phyloP scores from a whole-genome alignment of 2,797 vertebrate species.

The Sebastes elongatus region DNA sequence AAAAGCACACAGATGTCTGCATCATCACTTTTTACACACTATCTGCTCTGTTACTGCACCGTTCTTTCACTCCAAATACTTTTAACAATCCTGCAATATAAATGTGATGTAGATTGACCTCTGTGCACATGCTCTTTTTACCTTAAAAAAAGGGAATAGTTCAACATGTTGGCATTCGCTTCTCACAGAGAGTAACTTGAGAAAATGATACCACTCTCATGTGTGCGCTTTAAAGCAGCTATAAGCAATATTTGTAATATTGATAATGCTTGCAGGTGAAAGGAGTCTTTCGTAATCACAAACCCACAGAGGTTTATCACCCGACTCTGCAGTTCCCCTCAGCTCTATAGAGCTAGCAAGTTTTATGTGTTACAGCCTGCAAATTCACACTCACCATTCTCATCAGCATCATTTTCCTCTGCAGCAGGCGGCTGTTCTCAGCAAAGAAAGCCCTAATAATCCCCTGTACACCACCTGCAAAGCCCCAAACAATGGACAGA shows the following conservation, averaged over 20 bases:
- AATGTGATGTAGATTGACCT: background rate
- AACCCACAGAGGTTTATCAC: background rate
- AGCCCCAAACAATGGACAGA: background rate
- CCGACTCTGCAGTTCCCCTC: background rate
- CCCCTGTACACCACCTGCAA: background rate
- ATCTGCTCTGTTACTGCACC: slow-evolving; percentile 12
- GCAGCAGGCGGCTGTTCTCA: background rate
- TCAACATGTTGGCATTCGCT: background rate
- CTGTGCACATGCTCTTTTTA: background rate
- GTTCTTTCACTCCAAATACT: background rate
- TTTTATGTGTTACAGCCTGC: background rate
- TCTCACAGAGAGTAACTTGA: background rate
- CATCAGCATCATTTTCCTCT: background rate
- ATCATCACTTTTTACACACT: slow-evolving; percentile 31
- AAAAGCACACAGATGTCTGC: slow-evolving; percentile 39
- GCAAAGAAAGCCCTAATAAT: background rate
- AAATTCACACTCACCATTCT: background rate
- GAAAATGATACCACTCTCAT: background rate
- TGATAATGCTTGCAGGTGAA: background rate
- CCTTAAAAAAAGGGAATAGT: background rate
- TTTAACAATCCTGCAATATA: background rate
- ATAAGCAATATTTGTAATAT: background rate
- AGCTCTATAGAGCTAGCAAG: background rate
- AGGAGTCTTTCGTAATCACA: background rate
- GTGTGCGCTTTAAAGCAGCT: background rate